These are phyloP conservation scores for Scaptomyza cyrtandrae DNA, from an alignment of 2,888 invertebrate species.

Conservation along the genomic window DNA sequence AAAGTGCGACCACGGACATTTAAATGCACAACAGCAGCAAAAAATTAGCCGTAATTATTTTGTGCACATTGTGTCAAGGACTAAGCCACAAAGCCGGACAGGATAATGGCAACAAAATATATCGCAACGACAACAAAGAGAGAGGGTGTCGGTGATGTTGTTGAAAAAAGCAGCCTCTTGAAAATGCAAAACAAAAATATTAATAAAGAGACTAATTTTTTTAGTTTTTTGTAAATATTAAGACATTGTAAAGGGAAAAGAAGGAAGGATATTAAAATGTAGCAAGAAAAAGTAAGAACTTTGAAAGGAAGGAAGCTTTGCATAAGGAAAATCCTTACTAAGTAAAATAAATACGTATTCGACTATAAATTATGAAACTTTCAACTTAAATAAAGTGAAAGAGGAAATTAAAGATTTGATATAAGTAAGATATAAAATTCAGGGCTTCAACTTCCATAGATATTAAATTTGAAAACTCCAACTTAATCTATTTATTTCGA, in stretches of 20 bases:
- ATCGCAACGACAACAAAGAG: conserved; percentile 9
- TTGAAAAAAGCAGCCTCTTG: background rate
- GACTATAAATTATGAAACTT: too few species aligned
- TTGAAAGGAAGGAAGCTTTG: background rate
- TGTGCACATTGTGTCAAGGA: conserved; percentile 53
- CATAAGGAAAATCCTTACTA: too few species aligned
- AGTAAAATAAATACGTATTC: too few species aligned
- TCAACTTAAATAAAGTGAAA: too few species aligned
- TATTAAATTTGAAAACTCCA: too few species aligned
- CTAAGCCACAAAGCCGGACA: conserved; percentile 36
- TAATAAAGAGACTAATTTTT: background rate
- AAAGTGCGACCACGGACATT: conserved; percentile 52
- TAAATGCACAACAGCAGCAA: conserved; percentile 48
- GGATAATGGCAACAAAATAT: conserved; percentile 27
- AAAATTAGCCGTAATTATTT: conserved; percentile 47
- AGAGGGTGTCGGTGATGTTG: background rate
- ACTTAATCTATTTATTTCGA: too few species aligned
- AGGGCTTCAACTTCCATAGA: too few species aligned
- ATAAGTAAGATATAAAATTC: too few species aligned
- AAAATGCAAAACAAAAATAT: background rate
- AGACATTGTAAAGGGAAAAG: background rate
- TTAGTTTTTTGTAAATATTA: background rate
- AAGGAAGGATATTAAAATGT: background rate
- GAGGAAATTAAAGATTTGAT: too few species aligned
- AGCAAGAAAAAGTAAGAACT: background rate